These are phyloP conservation scores for Melinaea marsaeus DNA, from an alignment of 2,888 invertebrate genomes.

Conservation along the genomic window DNA sequence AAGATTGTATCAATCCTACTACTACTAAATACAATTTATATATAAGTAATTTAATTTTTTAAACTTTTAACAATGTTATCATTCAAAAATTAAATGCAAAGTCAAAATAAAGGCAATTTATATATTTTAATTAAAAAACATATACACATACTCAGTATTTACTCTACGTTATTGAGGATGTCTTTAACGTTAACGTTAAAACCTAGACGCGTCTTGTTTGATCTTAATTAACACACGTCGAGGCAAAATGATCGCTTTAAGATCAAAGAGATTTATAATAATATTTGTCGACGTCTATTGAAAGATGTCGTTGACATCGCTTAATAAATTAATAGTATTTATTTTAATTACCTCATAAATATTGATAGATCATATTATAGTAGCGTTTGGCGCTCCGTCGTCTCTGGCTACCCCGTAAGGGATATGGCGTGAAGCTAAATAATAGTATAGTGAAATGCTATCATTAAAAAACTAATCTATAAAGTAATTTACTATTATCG, in stretches of 20 bases:
- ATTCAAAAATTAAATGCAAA: too few species aligned
- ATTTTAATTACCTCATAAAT: not conserved
- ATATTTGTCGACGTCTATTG: constrained; percentile 68
- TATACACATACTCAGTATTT: not conserved
- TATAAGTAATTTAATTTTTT: too few species aligned
- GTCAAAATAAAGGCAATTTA: too few species aligned
- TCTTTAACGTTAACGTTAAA: constrained; percentile 3
- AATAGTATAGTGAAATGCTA: too few species aligned
- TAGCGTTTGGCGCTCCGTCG: too few species aligned
- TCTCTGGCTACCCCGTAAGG: too few species aligned
- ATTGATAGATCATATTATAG: too few species aligned
- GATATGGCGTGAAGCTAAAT: too few species aligned
- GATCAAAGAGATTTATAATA: constrained; percentile 68
- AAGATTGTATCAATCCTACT: too few species aligned
- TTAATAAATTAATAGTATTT: constrained; percentile 11
- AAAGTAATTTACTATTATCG: not conserved
- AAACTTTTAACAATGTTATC: too few species aligned
- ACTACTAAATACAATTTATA: constrained; percentile 2
- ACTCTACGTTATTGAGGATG: constrained; percentile 1
- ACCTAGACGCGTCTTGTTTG: constrained; percentile 63
- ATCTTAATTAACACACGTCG: constrained; percentile 73
- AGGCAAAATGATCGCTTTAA: constrained; percentile 61
- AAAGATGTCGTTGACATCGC: constrained; percentile 56
- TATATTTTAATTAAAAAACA: not conserved
- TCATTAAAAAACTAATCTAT: not conserved